Base-by-base conservation (phyloP, 1,140 invertebrate genomes). In the Eupeodes corollae region DNA sequence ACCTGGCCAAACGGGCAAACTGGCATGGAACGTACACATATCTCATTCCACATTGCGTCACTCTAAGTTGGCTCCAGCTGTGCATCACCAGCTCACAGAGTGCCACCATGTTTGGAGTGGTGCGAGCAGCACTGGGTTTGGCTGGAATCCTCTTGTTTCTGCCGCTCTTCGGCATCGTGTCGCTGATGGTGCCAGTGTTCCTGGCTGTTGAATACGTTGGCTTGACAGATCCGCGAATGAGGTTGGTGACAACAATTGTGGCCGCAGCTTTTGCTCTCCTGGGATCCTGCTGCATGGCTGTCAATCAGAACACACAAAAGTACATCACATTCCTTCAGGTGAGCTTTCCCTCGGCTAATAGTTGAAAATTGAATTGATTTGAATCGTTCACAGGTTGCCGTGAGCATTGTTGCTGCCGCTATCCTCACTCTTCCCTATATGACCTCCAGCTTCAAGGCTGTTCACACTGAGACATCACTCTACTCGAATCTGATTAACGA, bases 1-100 rank as follows among this genome's bases (percentile, higher is more conserved):
- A 79, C 52, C 82, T 91, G 77, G 84, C 86, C 1, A 73, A 75
- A 1, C 71, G 80, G 31, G 78, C 82, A 12, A 74, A 78, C 41
- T 90, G 86, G 85, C 75, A 79, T 42, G 88, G 88, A 1, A 79
- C 79, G 12, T 88, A 88, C 56, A 80, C 79, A 47, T 80, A 76
- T 30, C 67, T 89, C 0, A 78, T 91, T 34, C 88, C 88, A 0
- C 88, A 91, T 67, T 86, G 87, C 40, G 84, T 91, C 0, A 87
- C 85, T 0, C 71, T 90, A 6, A 86, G 85, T 56, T 91, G 88
- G 88, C 79, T 88, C 59, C 86, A 90, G 56, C 79, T 90, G 55
- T 84, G 83, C 32, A 79, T 88, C 50, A 75, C 84, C 3, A 82
- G 80, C 51, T 86, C 85, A 0, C 84, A 87, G 56, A 83, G 82